Percentiles rank a stretch among this genome's conserved stretches.
Evolutionary conservation across 2,888 invertebrate species (phyloP).

Genomic region (Erebia epiphron): DNA sequence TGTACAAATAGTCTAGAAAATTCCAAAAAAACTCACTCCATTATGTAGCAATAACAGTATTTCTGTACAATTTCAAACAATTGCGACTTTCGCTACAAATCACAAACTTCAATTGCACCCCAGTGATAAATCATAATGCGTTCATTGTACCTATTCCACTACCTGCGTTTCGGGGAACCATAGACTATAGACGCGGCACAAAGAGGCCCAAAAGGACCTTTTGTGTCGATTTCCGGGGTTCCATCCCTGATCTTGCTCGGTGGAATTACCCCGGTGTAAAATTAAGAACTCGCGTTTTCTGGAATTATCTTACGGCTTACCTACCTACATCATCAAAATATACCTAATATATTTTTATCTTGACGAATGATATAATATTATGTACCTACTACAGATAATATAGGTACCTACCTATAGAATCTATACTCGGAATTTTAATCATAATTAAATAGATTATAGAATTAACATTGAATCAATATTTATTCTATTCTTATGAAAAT

Average conservation of each 20-base stretch:
- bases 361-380: too few relatives aligned
- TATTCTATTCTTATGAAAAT: too few relatives aligned
- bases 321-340: too few relatives aligned
- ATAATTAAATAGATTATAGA: too few relatives aligned
- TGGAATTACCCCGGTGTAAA: slow-evolving; percentile 14
- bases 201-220: slow-evolving; percentile 6
- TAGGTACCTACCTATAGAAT: too few relatives aligned
- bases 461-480: too few relatives aligned
- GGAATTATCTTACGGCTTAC: not conserved
- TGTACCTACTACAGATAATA: too few relatives aligned
- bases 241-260: not conserved
- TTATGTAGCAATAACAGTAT: slow-evolving; percentile 5
- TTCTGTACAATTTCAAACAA: slow-evolving; percentile 12
- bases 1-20: not conserved
- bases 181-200: slow-evolving; percentile 15
- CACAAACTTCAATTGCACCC: slow-evolving; percentile 18
- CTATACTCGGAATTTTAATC: too few relatives aligned
- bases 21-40: not conserved
- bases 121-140: slow-evolving; percentile 16
- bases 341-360: too few relatives aligned
- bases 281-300: not conserved
- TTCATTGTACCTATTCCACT: not conserved
- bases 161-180: slow-evolving; percentile 10
- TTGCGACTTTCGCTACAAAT: slow-evolving; percentile 18
- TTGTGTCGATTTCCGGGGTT: slow-evolving; percentile 18